Base-by-base conservation (phyloP, 2,888 invertebrate species). In the Lasioglossum pauxillum region DNA sequence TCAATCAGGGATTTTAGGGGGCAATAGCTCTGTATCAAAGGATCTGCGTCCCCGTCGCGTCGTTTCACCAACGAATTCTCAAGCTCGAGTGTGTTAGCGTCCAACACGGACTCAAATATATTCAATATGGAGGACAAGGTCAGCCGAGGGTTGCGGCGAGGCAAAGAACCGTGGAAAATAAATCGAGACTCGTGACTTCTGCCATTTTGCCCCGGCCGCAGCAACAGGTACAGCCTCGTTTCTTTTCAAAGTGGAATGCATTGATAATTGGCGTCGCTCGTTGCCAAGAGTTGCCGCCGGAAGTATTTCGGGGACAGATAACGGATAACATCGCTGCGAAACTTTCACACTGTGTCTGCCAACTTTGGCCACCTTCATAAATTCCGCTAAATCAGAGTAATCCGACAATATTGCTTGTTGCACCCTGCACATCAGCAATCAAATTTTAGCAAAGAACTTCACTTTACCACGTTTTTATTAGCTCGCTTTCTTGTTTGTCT, bases 221-320 rank as follows among this genome's bases (percentile, higher is more conserved):
- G 85, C 86, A 85, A 86, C 85, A 85, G 82, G 85, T 85, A 67
- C 49, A 69, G 23, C 67, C 75, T 12, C 27, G 78, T 78, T 85
- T 75, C 85, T 73, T 78, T 73, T 35, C 53, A 78, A 49, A 78
- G 44, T 44, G 46, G 35, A 57, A 38, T 31, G 74, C 78, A 41
- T 76, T 85, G 86, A 75, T 86, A 85, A 86, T 86, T 81, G 78
- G 57, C 57, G 38, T 67, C 76, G 49, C 72, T 8, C 31, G 38
- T 44, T 74, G 76, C 57, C 73, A 73, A 60, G 49, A 16, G 27
- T 49, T 27, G 27, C 46, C n/a, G 12, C 38, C 27, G 23, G 73
- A 44, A 38, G 8, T 46, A 31, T 7, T 53, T 12, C 35, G 64
- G 16, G 31, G 64, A 35, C 31, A 27, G 64, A 27, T 31, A 64